Evolutionary conservation across 2,113 vertebrate species (phyloP).

Genomic region (Pseudonaja textilis): DNA sequence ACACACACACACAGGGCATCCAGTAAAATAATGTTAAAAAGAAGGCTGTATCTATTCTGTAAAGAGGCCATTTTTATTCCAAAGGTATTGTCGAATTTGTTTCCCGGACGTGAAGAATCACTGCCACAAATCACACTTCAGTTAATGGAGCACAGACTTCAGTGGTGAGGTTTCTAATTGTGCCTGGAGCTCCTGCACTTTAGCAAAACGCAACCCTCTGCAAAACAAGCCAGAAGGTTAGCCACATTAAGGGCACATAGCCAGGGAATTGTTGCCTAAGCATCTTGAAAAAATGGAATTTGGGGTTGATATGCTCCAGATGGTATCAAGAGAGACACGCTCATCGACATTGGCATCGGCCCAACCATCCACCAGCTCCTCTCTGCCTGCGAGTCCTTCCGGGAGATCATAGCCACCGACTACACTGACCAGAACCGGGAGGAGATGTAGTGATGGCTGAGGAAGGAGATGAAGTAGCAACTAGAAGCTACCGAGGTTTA

Average conservation of each 20-base stretch:
- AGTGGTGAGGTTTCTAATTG: neutral
- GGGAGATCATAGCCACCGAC: slow-evolving; percentile 62
- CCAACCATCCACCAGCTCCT: slow-evolving; percentile 66
- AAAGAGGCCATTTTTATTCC: neutral
- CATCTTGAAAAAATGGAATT: neutral
- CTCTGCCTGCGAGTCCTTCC: slow-evolving; percentile 66
- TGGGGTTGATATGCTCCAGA: slow-evolving; percentile 33
- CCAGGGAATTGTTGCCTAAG: neutral
- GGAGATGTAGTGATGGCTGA: slow-evolving; percentile 67
- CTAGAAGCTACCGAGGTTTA: neutral
- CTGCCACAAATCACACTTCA: neutral
- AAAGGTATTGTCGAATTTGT: neutral
- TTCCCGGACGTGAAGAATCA: neutral
- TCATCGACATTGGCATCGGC: slow-evolving; percentile 68
- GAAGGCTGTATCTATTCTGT: neutral
- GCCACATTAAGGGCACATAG: neutral
- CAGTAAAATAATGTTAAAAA: neutral
- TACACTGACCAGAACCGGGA: slow-evolving; percentile 58
- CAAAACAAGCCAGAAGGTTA: neutral
- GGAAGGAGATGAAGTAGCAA: slow-evolving; percentile 36
- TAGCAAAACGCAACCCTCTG: neutral
- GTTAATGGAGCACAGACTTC: neutral
- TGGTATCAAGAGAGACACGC: slow-evolving; percentile 50
- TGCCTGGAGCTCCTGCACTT: neutral
- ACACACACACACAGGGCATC: neutral